These are phyloP conservation scores for Acanthoscelides obtectus DNA, from an alignment of 2,888 invertebrate species.

Conservation along the genomic window DNA sequence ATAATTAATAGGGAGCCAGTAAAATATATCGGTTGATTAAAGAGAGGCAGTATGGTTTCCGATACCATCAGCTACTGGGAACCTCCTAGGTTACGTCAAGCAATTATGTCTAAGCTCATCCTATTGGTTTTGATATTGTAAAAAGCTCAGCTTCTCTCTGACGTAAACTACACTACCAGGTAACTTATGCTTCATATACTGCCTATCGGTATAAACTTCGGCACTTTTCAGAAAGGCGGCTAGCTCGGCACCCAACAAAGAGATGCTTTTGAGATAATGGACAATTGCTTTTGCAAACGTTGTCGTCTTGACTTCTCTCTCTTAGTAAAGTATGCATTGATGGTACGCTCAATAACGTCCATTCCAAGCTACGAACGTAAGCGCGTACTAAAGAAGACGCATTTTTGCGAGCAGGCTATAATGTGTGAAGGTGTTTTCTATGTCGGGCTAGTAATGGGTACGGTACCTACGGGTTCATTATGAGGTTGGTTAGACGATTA, in stretches of 20 bases:
- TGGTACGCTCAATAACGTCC: conserved; percentile 5
- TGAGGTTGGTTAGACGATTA: background rate
- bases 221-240: conserved; percentile 3
- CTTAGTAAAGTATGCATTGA: conserved; percentile 8
- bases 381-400: background rate
- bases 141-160: too few species aligned
- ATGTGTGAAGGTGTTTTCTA: background rate
- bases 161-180: too few species aligned
- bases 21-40: too few species aligned
- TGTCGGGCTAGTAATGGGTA: background rate
- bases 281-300: conserved; percentile 11
- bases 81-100: too few species aligned
- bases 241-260: conserved; percentile 8
- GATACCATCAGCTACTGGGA: too few species aligned
- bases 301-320: conserved; percentile 9
- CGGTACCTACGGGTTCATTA: background rate
- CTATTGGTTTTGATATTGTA: too few species aligned
- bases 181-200: too few species aligned
- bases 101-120: too few species aligned
- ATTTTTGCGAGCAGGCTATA: background rate
- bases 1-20: too few species aligned
- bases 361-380: background rate
- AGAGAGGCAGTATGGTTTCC: too few species aligned
- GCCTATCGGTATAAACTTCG: too few species aligned
- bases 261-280: conserved; percentile 10